These are phyloP conservation scores for Megalurothrips usitatus DNA, from an alignment of 2,888 invertebrate genomes.

Conservation along the genomic window DNA sequence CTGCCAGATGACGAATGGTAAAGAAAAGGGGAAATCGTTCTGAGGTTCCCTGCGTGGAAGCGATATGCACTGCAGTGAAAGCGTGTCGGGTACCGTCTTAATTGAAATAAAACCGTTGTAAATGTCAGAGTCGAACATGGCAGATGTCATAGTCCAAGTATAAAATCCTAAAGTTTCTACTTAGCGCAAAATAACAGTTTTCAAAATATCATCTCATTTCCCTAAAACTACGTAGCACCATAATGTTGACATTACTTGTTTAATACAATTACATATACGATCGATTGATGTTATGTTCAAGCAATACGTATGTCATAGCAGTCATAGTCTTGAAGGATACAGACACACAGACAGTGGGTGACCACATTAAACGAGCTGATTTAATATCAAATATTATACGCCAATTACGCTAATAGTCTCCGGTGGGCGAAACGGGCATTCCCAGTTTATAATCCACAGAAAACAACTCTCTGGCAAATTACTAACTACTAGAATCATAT, in stretches of 20 bases:
- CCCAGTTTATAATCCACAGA: neutral
- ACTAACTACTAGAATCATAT: neutral
- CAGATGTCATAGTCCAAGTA: neutral
- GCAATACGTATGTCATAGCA: neutral
- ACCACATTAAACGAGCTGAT: neutral
- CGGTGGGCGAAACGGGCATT: neutral
- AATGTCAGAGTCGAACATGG: neutral
- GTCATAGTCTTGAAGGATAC: neutral
- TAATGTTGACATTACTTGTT: neutral
- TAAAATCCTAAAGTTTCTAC: neutral
- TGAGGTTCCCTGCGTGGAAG: no score
- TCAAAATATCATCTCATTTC: constrained; percentile 2
- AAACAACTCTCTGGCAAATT: neutral
- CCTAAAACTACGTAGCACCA: constrained; percentile 1
- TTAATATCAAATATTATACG: neutral
- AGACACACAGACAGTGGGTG: neutral
- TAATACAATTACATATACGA: neutral
- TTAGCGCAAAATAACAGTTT: neutral
- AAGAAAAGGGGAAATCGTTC: no score
- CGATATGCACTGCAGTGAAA: no score
- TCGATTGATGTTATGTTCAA: neutral
- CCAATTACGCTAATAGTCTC: neutral
- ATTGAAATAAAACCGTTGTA: neutral
- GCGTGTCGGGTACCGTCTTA: no score
- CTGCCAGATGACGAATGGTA: no score